Base-by-base conservation (phyloP, 2,797 vertebrate genomes). In the Coranthus polyacanthus region DNA sequence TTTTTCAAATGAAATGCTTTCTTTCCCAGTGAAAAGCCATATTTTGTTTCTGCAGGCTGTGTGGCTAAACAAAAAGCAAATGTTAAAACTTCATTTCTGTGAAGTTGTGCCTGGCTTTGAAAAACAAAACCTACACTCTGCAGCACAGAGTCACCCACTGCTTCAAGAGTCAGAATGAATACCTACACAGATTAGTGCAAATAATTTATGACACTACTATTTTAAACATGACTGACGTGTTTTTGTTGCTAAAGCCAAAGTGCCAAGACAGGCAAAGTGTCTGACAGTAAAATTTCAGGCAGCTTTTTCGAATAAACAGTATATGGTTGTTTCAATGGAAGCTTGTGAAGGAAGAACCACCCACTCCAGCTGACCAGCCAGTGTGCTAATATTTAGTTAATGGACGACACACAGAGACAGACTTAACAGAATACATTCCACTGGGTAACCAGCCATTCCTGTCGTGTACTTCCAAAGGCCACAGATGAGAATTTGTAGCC, bases 61-160 rank as follows among this genome's bases (percentile, higher is more conserved):
- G 38, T 55, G 57, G 67, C 80, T 82, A 88, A 89, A 88, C 81
- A 90, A 81, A 90, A 90, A 86, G 68, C 84, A 85, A 91, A 90
- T 86, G 79, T 88, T 85, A 68, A n/a, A 85, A 74, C 69, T 54
- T 83, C 1, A 55, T 82, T 88, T 67, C 75, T 86, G 84, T 78
- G 78, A 89, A 88, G 81, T 81, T 66, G 69, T 80, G 84, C 74
- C 68, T 50, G 71, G 70, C 86, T 87, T 88, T 83, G 84, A 89
- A 87, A 90, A 84, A 78, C 61, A 89, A 88, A 83, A 84, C 72
- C 52, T 51, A 45, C 29, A 53, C 52, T 79, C 83, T 75, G 70
- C 54, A 68, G 60, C 68, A 77, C 32, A 47, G 60, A 76, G 75
- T 78, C 75, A 57, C 81, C 68, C 77, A 82, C 80, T 61, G 69